Base-by-base conservation (phyloP, 2,797 vertebrate genomes). In the Margarornis squamiger region DNA sequence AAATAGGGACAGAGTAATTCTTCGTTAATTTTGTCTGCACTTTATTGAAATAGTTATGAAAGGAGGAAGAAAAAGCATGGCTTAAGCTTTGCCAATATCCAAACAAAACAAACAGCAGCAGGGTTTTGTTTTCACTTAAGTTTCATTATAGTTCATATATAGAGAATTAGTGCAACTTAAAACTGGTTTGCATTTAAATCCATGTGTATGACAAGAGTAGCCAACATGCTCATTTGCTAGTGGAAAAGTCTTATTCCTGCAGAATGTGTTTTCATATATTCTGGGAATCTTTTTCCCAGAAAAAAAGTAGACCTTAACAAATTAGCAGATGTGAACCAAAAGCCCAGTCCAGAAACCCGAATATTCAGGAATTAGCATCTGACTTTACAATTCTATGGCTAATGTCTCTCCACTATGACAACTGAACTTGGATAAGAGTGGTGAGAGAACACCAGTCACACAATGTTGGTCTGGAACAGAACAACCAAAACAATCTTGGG, bases 91-190 rank as follows among this genome's bases (percentile, higher is more conserved):
- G 95, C 87, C 95, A 96, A 91, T 73, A 93, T 76, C 90, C 74
- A 93, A 96, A 94, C 89, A 93, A 95, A 96, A 96, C 89, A 95
- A 96, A 95, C 95, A 96, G 94, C 95, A 96, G 92, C 90, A 67
- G 89, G 66, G 85, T 88, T 95, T 97, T 95, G 92, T 95, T 96
- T 96, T 92, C 84, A 92, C 91, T 97, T 94, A 94, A 59, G 89
- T 93, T 96, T 96, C 89, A 93, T 96, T 97, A 93, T 52, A 81
- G 29, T 75, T 94, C 90, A 91, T 91, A 91, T 88, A 93, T 22
- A 84, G 66, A 91, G 82, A 95, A 96, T 93, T 91, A 96, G 46
- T 84, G 59, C 90, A 94, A 96, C 70, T 91, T 94, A 81, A 86
- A 91, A 92, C 87, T 94, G 89, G 67, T 92, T 93, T 92, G 78